Percentiles rank a stretch among this genome's conserved stretches.
These are phyloP conservation scores for Drosophila diplacantha DNA, from an alignment of 2,888 invertebrate species.

Conservation along the genomic window DNA sequence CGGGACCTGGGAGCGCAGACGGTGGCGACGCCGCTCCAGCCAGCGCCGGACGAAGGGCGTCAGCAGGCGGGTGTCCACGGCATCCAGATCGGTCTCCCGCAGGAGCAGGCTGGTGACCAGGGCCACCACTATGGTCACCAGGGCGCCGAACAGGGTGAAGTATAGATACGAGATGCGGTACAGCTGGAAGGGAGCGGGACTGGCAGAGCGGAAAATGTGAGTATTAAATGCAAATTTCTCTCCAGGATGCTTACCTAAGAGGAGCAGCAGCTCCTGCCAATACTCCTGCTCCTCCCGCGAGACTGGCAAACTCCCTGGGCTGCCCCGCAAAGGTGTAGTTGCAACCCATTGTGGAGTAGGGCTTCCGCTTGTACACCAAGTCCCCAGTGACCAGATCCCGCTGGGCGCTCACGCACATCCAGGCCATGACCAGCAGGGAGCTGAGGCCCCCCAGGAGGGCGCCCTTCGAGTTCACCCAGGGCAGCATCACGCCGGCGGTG, in stretches of 20 bases:
- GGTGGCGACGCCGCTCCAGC: conserved; percentile 63
- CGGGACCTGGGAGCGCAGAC: conserved; percentile 37
- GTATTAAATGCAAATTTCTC: too few species aligned
- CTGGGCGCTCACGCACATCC: conserved; percentile 80
- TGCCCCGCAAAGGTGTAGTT: conserved; percentile 78
- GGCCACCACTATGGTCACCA: conserved; percentile 80
- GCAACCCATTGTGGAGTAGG: conserved; percentile 79
- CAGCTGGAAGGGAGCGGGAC: conserved; percentile 75
- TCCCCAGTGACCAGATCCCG: conserved; percentile 79
- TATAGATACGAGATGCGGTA: conserved; percentile 88
- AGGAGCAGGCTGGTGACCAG: conserved; percentile 79
- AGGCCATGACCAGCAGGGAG: conserved; percentile 79
- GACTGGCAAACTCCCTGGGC: conserved; percentile 69
- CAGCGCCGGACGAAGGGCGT: conserved; percentile 84
- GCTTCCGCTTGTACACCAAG: conserved; percentile 78
- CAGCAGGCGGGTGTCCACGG: conserved; percentile 81
- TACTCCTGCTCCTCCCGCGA: conserved; percentile 39
- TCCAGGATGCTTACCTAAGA: conserved; percentile 35
- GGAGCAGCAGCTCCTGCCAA: conserved; percentile 9
- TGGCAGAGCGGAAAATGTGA: too few species aligned
- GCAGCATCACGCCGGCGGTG: conserved; percentile 83
- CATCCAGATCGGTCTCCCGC: conserved; percentile 79
- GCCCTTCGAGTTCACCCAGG: conserved; percentile 82
- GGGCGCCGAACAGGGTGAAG: conserved; percentile 83
- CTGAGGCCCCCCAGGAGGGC: conserved; percentile 80